phyloP scores from a whole-genome alignment of 2,113 vertebrate species.

The Cichladusa arquata region DNA sequence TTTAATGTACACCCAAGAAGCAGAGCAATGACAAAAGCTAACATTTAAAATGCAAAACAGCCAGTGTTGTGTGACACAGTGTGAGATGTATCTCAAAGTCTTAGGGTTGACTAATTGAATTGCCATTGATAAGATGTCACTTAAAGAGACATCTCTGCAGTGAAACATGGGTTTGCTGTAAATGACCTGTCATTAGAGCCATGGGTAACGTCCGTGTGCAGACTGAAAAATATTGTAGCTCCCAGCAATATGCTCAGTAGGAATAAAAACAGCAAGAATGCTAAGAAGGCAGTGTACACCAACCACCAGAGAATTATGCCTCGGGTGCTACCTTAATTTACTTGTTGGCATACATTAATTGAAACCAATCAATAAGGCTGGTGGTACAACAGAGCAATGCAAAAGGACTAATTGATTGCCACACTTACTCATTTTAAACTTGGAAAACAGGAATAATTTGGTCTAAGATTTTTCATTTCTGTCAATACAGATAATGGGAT shows the following conservation, averaged over 20 bases:
- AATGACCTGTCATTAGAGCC: conserved; percentile 81
- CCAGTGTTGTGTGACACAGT: conserved; percentile 28
- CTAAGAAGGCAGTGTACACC: conserved; percentile 28
- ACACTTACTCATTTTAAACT: conserved; percentile 24
- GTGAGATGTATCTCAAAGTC: conserved; percentile 61
- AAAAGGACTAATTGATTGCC: conserved; percentile 29
- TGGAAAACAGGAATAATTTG: conserved; percentile 51
- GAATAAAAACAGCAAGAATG: conserved; percentile 62
- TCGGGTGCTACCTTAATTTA: conserved; percentile 78
- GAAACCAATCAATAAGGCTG: conserved; percentile 75
- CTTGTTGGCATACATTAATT: conserved; percentile 78
- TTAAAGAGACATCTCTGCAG: conserved; percentile 79
- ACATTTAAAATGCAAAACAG: conserved; percentile 70
- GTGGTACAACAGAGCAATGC: conserved; percentile 51
- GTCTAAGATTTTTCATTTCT: conserved; percentile 49
- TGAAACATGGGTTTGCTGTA: conserved; percentile 77
- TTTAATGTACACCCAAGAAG: neutral
- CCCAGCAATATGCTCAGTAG: conserved; percentile 73
- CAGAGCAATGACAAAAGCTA: conserved; percentile 1
- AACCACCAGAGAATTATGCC: conserved; percentile 73
- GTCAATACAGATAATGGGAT: conserved; percentile 17
- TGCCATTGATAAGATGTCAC: conserved; percentile 83
- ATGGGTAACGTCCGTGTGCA: conserved; percentile 78
- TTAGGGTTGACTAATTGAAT: conserved; percentile 86
- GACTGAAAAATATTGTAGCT: conserved; percentile 81